Evolutionary conservation across 2,888 invertebrate genomes (phyloP).

Genomic region (Cataglyphis rosenhaueri): DNA sequence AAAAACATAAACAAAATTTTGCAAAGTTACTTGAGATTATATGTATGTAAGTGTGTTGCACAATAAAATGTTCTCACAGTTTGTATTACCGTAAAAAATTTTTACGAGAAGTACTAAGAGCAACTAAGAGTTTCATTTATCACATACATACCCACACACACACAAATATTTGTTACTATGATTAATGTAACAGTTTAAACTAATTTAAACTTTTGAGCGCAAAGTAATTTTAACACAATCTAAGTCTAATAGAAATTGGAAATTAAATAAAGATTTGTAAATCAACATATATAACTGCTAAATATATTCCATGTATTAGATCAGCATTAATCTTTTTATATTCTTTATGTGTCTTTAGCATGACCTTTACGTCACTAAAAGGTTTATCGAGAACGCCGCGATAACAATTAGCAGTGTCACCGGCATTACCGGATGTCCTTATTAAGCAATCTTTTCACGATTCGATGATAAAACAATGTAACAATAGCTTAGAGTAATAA

Average conservation of each 20-base stretch:
- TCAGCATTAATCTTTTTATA: not conserved
- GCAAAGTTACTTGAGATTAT: not conserved
- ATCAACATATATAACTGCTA: not conserved
- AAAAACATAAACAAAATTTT: not conserved
- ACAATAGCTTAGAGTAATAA: not conserved
- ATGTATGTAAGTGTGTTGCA: not conserved
- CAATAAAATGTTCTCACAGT: not conserved
- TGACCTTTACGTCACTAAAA: constrained; percentile 41
- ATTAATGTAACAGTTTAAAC: not conserved
- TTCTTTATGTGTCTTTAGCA: not conserved
- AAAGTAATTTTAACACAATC: not conserved
- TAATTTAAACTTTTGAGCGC: not conserved
- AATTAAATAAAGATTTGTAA: not conserved
- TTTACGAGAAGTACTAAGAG: not conserved
- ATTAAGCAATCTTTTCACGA: constrained; percentile 22
- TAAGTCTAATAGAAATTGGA: not conserved
- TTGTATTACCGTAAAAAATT: not conserved
- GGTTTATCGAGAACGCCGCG: constrained; percentile 7
- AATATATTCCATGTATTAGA: not conserved
- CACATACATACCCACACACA: not conserved
- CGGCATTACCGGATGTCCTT: not conserved
- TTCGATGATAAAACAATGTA: not conserved
- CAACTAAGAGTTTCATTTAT: not conserved
- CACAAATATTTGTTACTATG: not conserved
- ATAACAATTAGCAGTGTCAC: constrained; percentile 21